Conservation (phyloP, 2,797 vertebrate species). For the Gymnodraco acuticeps region DNA sequence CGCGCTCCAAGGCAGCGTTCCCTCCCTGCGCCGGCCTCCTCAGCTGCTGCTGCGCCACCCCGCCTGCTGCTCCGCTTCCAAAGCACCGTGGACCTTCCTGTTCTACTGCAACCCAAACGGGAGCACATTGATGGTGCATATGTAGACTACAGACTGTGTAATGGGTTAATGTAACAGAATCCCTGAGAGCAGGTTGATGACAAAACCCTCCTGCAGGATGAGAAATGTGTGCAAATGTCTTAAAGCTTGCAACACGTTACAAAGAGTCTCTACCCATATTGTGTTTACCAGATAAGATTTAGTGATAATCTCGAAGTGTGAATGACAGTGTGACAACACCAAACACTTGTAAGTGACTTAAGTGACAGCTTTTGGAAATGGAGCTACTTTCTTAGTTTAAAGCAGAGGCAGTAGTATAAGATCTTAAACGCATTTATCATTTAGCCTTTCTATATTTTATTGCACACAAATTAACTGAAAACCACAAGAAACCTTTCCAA, state of each 20-base stretch:
- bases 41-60: constrained; percentile 41
- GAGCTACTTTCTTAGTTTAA: constrained; percentile 19
- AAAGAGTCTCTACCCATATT: neutral
- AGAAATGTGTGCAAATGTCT: neutral
- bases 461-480: neutral
- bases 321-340: constrained; percentile 28
- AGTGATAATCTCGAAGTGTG: neutral
- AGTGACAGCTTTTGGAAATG: constrained; percentile 19
- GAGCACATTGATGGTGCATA: constrained; percentile 12
- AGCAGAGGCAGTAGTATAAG: constrained; percentile 7
- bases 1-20: constrained; percentile 56
- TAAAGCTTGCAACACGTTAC: neutral
- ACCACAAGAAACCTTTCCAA: neutral
- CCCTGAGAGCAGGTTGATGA: neutral
- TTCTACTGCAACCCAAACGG: constrained; percentile 37
- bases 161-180: constrained; percentile 10
- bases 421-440: constrained; percentile 17
- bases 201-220: constrained; percentile 6
- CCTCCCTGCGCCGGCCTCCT: constrained; percentile 53
- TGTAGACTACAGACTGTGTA: neutral
- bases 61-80: constrained; percentile 44
- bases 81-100: constrained; percentile 51
- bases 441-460: neutral
- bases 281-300: neutral
- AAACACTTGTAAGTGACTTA: constrained; percentile 4